phyloP scores from a whole-genome alignment of 2,113 vertebrate genomes.

The Xenopus laevis region DNA sequence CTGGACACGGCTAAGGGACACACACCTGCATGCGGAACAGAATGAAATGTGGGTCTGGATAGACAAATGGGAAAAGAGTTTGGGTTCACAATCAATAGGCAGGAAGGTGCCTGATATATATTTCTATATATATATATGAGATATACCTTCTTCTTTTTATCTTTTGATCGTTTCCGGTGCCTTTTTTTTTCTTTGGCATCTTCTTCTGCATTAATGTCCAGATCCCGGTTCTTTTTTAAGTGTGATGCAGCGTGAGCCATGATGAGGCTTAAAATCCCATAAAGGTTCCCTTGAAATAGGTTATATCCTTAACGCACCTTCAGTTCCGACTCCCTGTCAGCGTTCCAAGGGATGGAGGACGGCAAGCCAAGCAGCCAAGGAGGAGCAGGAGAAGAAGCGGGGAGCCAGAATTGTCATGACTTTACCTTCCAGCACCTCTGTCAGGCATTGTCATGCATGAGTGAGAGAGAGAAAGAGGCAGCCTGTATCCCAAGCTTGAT shows the following conservation, averaged over 20 bases:
- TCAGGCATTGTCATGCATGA: slow-evolving; percentile 63
- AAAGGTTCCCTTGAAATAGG: slow-evolving; percentile 58
- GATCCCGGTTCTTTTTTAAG: slow-evolving; percentile 97
- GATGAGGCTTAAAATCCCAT: slow-evolving; percentile 79
- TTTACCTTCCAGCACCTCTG: slow-evolving; percentile 66
- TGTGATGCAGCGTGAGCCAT: slow-evolving; percentile 98
- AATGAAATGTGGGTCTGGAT: too few relatives aligned
- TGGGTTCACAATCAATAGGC: too few relatives aligned
- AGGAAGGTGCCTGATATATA: neutral
- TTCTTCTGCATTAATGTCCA: slow-evolving; percentile 92
- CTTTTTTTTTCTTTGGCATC: slow-evolving; percentile 90
- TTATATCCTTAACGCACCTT: slow-evolving; percentile 67
- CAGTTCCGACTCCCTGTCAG: slow-evolving; percentile 53
- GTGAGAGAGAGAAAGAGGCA: slow-evolving; percentile 55
- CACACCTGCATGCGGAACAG: too few relatives aligned
- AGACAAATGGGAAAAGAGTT: too few relatives aligned
- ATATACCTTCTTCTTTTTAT: slow-evolving; percentile 95
- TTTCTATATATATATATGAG: slow-evolving; percentile 19
- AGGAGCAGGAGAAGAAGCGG: slow-evolving; percentile 51
- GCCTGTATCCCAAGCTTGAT: slow-evolving; percentile 79
- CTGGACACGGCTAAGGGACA: slow-evolving; percentile 38
- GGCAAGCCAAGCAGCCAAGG: slow-evolving; percentile 59
- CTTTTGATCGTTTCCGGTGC: slow-evolving; percentile 91
- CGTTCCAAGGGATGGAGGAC: slow-evolving; percentile 47
- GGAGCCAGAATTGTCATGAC: slow-evolving; percentile 57